Conservation (phyloP, 2,113 vertebrate genomes). For the Gulo gulo region DNA sequence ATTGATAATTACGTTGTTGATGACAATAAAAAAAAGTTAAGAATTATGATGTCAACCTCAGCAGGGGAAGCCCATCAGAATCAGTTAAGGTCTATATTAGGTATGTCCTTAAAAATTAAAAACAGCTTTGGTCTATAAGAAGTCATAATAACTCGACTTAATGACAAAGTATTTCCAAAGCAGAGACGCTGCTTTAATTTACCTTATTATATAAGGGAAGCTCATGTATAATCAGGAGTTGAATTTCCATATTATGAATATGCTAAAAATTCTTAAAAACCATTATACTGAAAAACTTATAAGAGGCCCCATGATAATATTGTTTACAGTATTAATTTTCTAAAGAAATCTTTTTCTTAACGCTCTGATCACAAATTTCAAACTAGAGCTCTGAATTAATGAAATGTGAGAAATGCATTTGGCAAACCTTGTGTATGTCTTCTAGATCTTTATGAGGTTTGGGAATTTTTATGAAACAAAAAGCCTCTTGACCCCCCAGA, state of each 20-base stretch:
- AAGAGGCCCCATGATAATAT: neutral
- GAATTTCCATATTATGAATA: constrained; percentile 32
- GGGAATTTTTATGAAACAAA: neutral
- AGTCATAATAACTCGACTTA: constrained; percentile 31
- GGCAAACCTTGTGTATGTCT: neutral
- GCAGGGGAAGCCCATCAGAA: neutral
- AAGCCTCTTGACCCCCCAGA: neutral
- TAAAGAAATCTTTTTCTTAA: neutral
- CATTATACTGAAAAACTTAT: neutral
- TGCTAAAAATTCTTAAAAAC: neutral
- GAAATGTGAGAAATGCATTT: neutral
- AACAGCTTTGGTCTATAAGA: neutral
- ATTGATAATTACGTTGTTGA: constrained; percentile 54
- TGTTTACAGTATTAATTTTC: neutral
- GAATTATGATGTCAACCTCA: constrained; percentile 13
- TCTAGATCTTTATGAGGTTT: neutral
- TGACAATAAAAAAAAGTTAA: neutral
- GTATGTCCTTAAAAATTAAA: constrained; percentile 11
- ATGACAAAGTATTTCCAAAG: constrained; percentile 39
- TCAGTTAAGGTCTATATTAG: constrained; percentile 32
- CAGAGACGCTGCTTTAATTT: neutral
- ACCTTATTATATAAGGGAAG: neutral
- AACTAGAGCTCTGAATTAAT: neutral
- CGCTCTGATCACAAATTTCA: neutral
- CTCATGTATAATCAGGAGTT: neutral